These are phyloP conservation scores for Pteria penguin DNA, from an alignment of 2,888 invertebrate genomes.

Conservation along the genomic window DNA sequence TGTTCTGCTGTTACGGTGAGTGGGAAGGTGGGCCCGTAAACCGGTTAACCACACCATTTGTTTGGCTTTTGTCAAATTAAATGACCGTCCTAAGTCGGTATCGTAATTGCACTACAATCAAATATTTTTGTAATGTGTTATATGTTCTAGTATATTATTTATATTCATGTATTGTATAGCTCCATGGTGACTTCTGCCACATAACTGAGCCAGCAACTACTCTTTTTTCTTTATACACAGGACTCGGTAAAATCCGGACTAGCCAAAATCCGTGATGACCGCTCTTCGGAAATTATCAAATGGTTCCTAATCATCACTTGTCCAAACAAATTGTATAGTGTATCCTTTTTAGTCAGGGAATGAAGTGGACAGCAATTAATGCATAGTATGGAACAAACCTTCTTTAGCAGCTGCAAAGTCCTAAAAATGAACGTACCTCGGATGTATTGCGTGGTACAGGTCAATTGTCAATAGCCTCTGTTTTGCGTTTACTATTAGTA, in stretches of 20 bases:
- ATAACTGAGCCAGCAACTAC: no score
- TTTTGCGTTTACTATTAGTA: neutral
- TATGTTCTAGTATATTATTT: no score
- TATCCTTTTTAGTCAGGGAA: no score
- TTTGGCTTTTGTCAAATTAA: no score
- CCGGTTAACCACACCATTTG: no score
- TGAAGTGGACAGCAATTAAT: neutral
- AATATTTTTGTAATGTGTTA: no score
- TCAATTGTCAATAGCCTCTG: neutral
- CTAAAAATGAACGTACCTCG: conserved; percentile 13
- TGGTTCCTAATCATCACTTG: neutral
- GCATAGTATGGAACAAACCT: conserved; percentile 2
- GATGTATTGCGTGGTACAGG: neutral
- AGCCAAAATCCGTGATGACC: conserved; percentile 1
- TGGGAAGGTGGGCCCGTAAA: no score
- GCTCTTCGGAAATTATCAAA: neutral
- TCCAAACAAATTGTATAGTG: neutral
- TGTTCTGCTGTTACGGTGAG: no score
- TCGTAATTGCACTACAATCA: no score
- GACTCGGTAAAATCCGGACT: conserved; percentile 1
- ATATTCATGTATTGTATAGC: no score
- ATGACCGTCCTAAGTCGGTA: no score
- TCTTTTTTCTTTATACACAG: conserved; percentile 6
- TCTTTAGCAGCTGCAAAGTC: conserved; percentile 8
- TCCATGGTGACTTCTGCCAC: no score